A percentile compares a stretch with the other conserved stretches of the same genome.
These are phyloP conservation scores for Acrocera orbiculus DNA, from an alignment of 2,888 invertebrate genomes.

Conservation along the genomic window DNA sequence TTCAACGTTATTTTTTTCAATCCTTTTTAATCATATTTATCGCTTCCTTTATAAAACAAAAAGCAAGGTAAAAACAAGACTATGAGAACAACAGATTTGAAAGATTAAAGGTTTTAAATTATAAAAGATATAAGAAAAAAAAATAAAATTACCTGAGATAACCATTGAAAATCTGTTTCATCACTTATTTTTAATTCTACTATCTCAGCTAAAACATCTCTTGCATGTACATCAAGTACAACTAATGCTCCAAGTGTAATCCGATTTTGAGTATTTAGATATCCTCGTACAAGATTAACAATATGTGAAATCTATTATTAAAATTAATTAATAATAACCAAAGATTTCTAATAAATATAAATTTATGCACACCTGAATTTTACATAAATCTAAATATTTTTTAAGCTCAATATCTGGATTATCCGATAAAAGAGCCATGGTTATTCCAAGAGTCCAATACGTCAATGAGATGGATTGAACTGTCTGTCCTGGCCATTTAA, in stretches of 20 bases:
- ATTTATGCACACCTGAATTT: slow-evolving; percentile 35
- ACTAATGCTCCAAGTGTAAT: slow-evolving; percentile 81
- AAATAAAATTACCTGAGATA: slow-evolving; percentile 46
- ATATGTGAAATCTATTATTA: slow-evolving; percentile 45
- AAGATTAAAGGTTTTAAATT: no score
- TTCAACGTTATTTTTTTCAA: no score
- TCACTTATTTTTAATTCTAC: slow-evolving; percentile 44
- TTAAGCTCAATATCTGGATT: slow-evolving; percentile 35
- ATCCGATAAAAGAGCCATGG: slow-evolving; percentile 48
- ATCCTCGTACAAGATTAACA: slow-evolving; percentile 73
- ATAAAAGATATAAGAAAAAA: no score
- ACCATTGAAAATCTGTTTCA: slow-evolving; percentile 79
- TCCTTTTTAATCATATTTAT: no score
- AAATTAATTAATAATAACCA: background rate
- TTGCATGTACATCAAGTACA: slow-evolving; percentile 82
- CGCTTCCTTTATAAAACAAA: no score
- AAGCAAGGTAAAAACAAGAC: no score
- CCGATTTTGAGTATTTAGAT: slow-evolving; percentile 66
- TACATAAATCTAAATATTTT: slow-evolving; percentile 51
- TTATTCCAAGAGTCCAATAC: slow-evolving; percentile 84
- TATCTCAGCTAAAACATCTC: slow-evolving; percentile 63
- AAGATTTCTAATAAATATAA: background rate
- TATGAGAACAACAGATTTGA: no score
- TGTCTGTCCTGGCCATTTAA: slow-evolving; percentile 84
- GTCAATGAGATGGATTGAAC: slow-evolving; percentile 69